Conservation (phyloP, 2,113 vertebrate species). For the Hippocampus zosterae region DNA sequence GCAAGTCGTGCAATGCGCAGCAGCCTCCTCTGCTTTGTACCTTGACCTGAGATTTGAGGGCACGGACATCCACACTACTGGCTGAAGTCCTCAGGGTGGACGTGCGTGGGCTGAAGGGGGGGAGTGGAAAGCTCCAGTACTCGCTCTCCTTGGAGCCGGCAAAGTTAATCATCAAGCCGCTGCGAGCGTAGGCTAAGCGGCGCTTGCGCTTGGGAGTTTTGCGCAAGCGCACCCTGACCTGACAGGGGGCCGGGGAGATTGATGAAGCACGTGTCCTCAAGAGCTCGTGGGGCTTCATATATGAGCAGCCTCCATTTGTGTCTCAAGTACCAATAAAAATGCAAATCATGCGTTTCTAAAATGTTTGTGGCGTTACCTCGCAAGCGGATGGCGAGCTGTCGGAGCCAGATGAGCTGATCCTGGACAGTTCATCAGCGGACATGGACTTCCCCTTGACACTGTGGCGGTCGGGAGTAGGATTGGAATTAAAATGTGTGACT, state of each 20-base stretch:
- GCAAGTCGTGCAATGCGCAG: constrained; percentile 52
- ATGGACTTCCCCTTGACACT: constrained; percentile 62
- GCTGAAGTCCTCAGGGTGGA: constrained; percentile 35
- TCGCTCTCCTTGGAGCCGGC: constrained; percentile 58
- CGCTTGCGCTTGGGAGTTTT: constrained; percentile 61
- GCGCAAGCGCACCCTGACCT: constrained; percentile 54
- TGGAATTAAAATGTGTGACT: background rate
- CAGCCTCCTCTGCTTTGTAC: constrained; percentile 51
- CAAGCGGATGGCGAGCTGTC: constrained; percentile 54
- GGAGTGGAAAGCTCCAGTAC: constrained; percentile 75
- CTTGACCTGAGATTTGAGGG: constrained; percentile 48
- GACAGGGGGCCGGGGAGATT: constrained; percentile 50
- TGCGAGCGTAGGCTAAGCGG: constrained; percentile 70
- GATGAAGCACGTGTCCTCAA: constrained; percentile 36
- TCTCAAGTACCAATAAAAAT: background rate
- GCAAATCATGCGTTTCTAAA: background rate
- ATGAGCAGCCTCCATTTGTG: constrained; percentile 1
- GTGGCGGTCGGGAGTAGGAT: constrained; percentile 10
- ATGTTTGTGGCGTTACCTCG: constrained; percentile 49
- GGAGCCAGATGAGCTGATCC: constrained; percentile 57
- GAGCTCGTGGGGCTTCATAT: background rate
- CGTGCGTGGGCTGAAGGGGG: constrained; percentile 65
- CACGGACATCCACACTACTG: constrained; percentile 40
- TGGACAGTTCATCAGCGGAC: constrained; percentile 67
- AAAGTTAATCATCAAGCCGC: constrained; percentile 60